Evolutionary conservation across 2,888 invertebrate species (phyloP), one percentile per base, ranked within the genome.

Genomic region (Protodeltote pygarga): DNA sequence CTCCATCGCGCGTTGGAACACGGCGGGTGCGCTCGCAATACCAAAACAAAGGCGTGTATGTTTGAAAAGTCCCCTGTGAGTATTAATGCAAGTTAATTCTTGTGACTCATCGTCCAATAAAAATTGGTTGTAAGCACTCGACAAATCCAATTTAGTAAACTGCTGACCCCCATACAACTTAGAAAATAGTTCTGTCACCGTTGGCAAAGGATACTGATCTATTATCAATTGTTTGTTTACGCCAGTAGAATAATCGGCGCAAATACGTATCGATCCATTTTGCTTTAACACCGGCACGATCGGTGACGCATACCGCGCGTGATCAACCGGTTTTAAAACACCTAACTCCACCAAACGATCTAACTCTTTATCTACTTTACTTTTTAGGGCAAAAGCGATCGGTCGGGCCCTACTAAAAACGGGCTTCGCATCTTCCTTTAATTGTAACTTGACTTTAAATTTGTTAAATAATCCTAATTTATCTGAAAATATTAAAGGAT

Each of bases 351-450:
- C 29, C 14, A 69, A 38, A 1, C 51, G 45, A 5, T 65, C 57
- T 3, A 70, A 20, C 28, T 67, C 70, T 5, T 38, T 35, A 17
- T 50, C 38, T 1, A 59, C 37, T 25, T 59, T 63, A 4, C 46
- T 48, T 16, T 29, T 41, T 5, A 69, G 29, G 0, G 65, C 65
- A 15, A 57, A 69, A 1, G 65, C 46, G 2, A 65, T 28, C 0
- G 63, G 51, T 0, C 68, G 44, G 0, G 63, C 47, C 37, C 50
- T 63, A 1, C 40, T 29, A 45, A 63, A 68, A 11, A 31, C 10
- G 3, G 51, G 50, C 8, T 38, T 45, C 1, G 29, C 28, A 28
- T 34, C 34, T 17, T 21, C 9, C 5, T 34, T 42, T 34, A 34
- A 9, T 3, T 29, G 15, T 13, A 34, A 46, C 9, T 29, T 29